Base-by-base conservation (phyloP, 35 echinoderm and acorn worm species). In the Nesometra sesokonis region DNA sequence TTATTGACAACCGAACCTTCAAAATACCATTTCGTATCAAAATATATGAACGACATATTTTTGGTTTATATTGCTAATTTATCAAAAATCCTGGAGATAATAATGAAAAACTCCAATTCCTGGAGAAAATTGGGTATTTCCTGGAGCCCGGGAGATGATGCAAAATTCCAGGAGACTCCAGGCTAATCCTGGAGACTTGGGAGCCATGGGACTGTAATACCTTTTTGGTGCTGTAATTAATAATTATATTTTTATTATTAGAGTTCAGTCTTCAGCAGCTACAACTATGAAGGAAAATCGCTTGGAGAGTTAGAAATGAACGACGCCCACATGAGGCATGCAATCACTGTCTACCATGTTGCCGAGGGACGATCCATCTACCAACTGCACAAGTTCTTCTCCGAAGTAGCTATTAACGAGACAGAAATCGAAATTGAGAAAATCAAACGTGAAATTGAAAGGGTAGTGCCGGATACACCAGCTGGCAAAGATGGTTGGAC, bases 301-400 rank as follows among this genome's bases (percentile, higher is more conserved):
- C 84, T 93, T 47, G 87, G 90, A 27, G 33, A 80, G 9, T 78
- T 82, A 30, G 92, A 93, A 43, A 90, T 88, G 46, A 89, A 93
- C 31, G 96, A 99, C 30, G 85, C 47, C 23, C 79, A 82, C 31
- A 80, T 99, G 27, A 47, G 87, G 34, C 77, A 91, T 32, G 92
- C 93, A 31, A 37, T 99, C 33, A 85, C 96, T 23, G 83, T 99
- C 4, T 94, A 92, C 76, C 90, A 93, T 77, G 96, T 94, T 3
- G 90, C 89, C 35, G 96, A 99, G 32, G 77, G 84, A 43, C 78
- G 88, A 32, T 94, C 93, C 43, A 92, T 99, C 84, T 94, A 94
- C 79, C 91, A 92, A 43, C 96, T 99, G 0, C 96, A 99, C 77
- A 99, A 90, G 36, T 93, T 89, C 83, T 97, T 91, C 46, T 88